These are phyloP conservation scores for Deilephila elpenor DNA, from an alignment of 2,888 invertebrate species.

Conservation along the genomic window DNA sequence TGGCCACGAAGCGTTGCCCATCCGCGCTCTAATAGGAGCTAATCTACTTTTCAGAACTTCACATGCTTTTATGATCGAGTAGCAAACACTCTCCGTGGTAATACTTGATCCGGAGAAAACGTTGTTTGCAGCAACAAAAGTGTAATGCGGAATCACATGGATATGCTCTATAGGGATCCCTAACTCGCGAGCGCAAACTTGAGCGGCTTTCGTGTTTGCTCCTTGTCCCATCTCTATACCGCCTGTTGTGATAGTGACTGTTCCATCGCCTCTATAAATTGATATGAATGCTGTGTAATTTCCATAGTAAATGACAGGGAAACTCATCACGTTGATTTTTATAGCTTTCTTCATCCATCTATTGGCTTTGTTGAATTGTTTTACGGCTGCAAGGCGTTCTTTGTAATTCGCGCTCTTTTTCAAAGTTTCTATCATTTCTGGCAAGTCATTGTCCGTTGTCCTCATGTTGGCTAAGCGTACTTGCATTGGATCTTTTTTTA, in stretches of 20 bases:
- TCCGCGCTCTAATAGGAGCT: conserved; percentile 78
- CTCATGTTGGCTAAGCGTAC: conserved; percentile 85
- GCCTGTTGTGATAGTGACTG: conserved; percentile 88
- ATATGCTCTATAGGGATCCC: conserved; percentile 87
- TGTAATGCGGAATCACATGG: conserved; percentile 85
- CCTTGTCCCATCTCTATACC: conserved; percentile 92
- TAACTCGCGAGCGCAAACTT: conserved; percentile 89
- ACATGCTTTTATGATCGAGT: conserved; percentile 85
- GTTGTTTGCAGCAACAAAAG: conserved; percentile 85
- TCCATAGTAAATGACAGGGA: conserved; percentile 83
- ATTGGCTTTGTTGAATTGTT: conserved; percentile 86
- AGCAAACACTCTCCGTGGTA: conserved; percentile 86
- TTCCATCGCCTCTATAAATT: conserved; percentile 88
- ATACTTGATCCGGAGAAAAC: conserved; percentile 87
- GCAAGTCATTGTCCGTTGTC: conserved; percentile 69
- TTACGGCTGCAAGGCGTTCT: conserved; percentile 74
- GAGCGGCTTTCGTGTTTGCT: conserved; percentile 90
- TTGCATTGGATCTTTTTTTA: conserved; percentile 84
- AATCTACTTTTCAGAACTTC: conserved; percentile 83
- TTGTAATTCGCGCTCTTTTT: conserved; percentile 83
- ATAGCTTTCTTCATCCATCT: conserved; percentile 91
- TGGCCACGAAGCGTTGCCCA: conserved; percentile 83
- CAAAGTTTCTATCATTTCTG: conserved; percentile 82
- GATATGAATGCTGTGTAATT: conserved; percentile 86
- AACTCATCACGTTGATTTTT: conserved; percentile 87